These are phyloP conservation scores for Electrona antarctica DNA, from an alignment of 2,113 vertebrate genomes.

Conservation along the genomic window DNA sequence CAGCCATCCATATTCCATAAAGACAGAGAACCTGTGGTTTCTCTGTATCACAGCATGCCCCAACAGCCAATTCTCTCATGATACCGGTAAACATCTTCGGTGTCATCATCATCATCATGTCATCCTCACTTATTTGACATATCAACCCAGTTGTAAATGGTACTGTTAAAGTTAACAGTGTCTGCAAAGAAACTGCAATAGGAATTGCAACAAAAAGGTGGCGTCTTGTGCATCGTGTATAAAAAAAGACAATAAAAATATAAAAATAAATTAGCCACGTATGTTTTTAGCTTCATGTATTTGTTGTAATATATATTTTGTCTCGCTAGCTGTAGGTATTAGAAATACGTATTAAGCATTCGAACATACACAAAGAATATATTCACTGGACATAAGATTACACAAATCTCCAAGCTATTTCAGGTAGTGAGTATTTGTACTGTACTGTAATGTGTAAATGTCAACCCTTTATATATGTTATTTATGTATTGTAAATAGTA, in stretches of 20 bases:
- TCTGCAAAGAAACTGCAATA: slow-evolving; percentile 63
- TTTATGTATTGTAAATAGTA: slow-evolving; percentile 62
- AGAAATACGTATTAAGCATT: slow-evolving; percentile 21
- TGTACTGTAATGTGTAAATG: slow-evolving; percentile 61
- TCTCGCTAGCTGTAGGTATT: slow-evolving; percentile 39
- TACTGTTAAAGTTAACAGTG: slow-evolving; percentile 48
- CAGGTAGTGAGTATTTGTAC: slow-evolving; percentile 49
- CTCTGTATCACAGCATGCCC: slow-evolving; percentile 62
- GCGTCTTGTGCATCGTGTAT: slow-evolving; percentile 72
- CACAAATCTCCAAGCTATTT: slow-evolving; percentile 19
- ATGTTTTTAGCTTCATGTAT: slow-evolving; percentile 56
- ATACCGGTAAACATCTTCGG: background rate
- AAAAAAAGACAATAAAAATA: slow-evolving; percentile 19
- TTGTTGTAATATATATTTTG: slow-evolving; percentile 49
- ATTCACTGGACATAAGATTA: slow-evolving; percentile 18
- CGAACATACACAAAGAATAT: slow-evolving; percentile 23
- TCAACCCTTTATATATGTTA: slow-evolving; percentile 57
- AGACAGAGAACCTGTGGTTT: slow-evolving; percentile 10
- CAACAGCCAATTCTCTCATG: slow-evolving; percentile 17
- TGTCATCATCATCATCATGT: slow-evolving; percentile 14
- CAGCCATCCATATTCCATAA: slow-evolving; percentile 11
- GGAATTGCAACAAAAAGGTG: slow-evolving; percentile 62
- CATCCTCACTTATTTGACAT: slow-evolving; percentile 22
- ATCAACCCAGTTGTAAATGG: slow-evolving; percentile 28
- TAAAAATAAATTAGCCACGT: slow-evolving; percentile 29